Conservation (phyloP, 2,113 vertebrate species). For the Esox niger region DNA sequence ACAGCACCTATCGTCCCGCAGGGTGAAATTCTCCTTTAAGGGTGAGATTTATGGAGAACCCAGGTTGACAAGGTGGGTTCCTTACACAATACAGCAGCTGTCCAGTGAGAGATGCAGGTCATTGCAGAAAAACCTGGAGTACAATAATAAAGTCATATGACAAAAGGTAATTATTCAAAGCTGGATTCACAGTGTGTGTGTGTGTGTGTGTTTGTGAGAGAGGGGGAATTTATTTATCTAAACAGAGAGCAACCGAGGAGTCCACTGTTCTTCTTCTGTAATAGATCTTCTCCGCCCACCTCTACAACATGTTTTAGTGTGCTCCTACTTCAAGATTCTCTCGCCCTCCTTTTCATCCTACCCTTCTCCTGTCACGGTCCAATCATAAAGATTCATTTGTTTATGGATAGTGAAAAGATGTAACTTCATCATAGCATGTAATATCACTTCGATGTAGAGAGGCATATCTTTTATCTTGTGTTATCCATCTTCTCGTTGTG, state of each 20-base stretch:
- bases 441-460: neutral
- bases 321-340: neutral
- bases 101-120: too few species aligned
- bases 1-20: too few species aligned
- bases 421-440: neutral
- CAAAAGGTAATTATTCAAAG: too few species aligned
- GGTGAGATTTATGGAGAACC: too few species aligned
- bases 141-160: too few species aligned
- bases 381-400: neutral
- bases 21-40: too few species aligned
- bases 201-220: neutral
- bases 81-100: too few species aligned
- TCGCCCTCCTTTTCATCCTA: neutral
- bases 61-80: too few species aligned
- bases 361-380: neutral
- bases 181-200: neutral
- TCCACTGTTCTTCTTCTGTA: neutral
- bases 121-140: too few species aligned
- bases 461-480: neutral
- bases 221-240: neutral
- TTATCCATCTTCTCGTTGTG: neutral
- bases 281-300: neutral
- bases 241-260: neutral
- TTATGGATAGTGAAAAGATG: neutral
- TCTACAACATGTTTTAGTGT: neutral